Conservation (phyloP, 2,113 vertebrate species). For the Corythornis vintsioides region DNA sequence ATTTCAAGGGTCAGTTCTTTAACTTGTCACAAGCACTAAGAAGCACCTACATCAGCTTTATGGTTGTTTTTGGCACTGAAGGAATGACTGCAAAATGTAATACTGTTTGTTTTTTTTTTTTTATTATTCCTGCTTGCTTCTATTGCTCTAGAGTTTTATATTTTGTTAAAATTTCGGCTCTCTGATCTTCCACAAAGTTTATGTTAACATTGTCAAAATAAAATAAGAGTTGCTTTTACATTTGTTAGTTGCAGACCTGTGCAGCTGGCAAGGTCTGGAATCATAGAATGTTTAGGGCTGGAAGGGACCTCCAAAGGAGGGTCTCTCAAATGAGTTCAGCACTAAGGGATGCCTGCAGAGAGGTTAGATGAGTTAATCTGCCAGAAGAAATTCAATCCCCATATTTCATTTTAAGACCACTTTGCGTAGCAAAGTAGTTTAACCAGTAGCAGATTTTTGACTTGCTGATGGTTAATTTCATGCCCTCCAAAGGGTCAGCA, state of each 20-base stretch:
- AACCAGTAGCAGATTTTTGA: slow-evolving; percentile 79
- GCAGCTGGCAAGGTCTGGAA: slow-evolving; percentile 10
- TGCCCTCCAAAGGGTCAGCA: slow-evolving; percentile 78
- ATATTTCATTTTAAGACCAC: slow-evolving; percentile 77
- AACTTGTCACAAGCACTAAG: neutral
- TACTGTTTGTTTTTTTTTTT: neutral
- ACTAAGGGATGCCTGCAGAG: slow-evolving; percentile 61
- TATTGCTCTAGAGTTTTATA: neutral
- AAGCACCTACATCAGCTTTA: neutral
- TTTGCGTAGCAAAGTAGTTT: slow-evolving; percentile 80
- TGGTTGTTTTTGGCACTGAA: neutral
- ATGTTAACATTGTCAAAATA: neutral
- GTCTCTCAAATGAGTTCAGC: slow-evolving; percentile 55
- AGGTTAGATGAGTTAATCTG: slow-evolving; percentile 77
- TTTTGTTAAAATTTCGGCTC: neutral
- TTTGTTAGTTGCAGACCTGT: neutral
- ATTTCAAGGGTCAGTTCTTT: neutral
- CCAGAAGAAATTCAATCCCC: slow-evolving; percentile 75
- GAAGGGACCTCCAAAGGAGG: too few relatives aligned
- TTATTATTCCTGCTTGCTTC: neutral
- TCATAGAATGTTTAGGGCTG: too few relatives aligned
- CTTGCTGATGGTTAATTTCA: slow-evolving; percentile 78
- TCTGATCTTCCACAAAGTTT: neutral
- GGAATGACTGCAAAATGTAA: neutral
- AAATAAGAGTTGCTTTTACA: neutral